Base-by-base conservation (phyloP, 2,888 invertebrate genomes). In the Melanostoma scalare region DNA sequence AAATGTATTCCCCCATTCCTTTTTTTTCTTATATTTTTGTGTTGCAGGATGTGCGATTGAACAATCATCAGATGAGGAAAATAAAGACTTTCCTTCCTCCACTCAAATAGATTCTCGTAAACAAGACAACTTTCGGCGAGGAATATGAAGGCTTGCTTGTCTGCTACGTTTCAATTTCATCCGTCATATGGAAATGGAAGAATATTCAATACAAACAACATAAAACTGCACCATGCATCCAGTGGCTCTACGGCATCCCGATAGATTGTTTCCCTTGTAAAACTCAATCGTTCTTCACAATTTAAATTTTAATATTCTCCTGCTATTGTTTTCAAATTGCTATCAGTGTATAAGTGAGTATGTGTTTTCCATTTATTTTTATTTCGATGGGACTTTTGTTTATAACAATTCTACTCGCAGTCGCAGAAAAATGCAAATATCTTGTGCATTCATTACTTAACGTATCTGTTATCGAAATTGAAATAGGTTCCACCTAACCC, bases 271-370 rank as follows among this genome's bases (percentile, higher is more conserved):
- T 46, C 44, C 20, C 48, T 55, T 55, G 20, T 33, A 63, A 63
- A 3, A 6, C 8, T 53, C 10, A 30, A 8, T 40, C 65, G 63
- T 77, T 77, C 76, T 63, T 77, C 76, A 77, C 20, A 77, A 40
- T 42, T 63, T 63, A 63, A 77, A 63, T 77, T 71, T 63, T 71
- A 46, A 71, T 71, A 77, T 76, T 61, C 52, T 48, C 20, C 20
- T 20, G 1, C 20, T 20, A 20, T 20, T 20, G 20, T 20, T 20
- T 20, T 61, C 48, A 48, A 38, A 20, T 20, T 20, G 20, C 20
- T 20, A 20, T 20, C 20, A 20, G 20, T 20, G 20, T 20, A 20
- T 20, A 1, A 20, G 20, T 20, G 20, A 63, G 42, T 56, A 42
- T 69, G 61, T 35, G 38, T 56, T 40, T n/a, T 40, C 38, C n/a